Evolutionary conservation across 2,113 vertebrate genomes (phyloP).

Genomic region (Condylura cristata): DNA sequence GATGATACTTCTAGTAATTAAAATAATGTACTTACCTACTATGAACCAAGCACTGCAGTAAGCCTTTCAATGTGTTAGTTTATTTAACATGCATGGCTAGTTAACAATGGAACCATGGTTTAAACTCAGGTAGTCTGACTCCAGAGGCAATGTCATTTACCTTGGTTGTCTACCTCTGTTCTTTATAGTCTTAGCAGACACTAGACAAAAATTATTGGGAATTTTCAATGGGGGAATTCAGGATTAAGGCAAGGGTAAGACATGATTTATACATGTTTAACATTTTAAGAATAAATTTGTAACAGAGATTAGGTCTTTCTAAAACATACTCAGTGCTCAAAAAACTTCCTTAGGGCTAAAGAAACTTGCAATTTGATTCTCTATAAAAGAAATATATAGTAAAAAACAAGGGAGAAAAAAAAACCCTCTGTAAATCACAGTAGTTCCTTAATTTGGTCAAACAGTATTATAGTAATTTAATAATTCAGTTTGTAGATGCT

Average conservation of each 20-base stretch:
- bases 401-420: not conserved
- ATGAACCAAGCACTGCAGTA: not conserved
- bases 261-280: not conserved
- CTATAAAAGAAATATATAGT: not conserved
- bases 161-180: too few species aligned
- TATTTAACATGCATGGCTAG: not conserved
- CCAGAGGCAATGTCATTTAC: not conserved
- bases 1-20: not conserved
- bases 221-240: conserved; percentile 3
- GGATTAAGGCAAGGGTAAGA: not conserved
- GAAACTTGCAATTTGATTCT: conserved; percentile 31
- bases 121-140: not conserved
- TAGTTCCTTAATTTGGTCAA: not conserved
- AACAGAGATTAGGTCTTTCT: conserved; percentile 33
- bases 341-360: not conserved
- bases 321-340: conserved; percentile 10
- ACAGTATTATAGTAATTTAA: not conserved
- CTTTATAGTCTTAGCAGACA: not conserved
- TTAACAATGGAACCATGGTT: not conserved
- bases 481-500: conserved; percentile 25
- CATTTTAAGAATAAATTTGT: conserved; percentile 32
- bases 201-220: not conserved
- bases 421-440: not conserved
- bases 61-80: not conserved
- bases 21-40: not conserved